Evolutionary conservation across 2,888 invertebrate species (phyloP).

Genomic region (Catotricha subobsoleta): DNA sequence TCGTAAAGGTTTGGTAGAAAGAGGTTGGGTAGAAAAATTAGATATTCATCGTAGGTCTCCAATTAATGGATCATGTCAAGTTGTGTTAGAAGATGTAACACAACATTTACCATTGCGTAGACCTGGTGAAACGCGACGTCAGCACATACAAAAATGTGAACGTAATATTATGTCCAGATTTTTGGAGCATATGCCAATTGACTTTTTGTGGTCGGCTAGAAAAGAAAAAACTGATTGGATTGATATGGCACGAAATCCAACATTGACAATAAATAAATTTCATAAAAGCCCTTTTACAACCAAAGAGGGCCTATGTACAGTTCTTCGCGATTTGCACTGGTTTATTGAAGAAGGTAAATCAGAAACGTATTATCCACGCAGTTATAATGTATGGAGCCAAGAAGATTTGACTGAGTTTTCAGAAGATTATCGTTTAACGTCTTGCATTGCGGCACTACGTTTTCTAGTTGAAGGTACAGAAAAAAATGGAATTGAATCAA

Average conservation of each 20-base stretch:
- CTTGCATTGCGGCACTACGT: slow-evolving; percentile 68
- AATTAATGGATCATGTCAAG: slow-evolving; percentile 16
- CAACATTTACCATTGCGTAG: slow-evolving; percentile 24
- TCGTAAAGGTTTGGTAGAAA: slow-evolving; percentile 44
- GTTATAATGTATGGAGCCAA: slow-evolving; percentile 64
- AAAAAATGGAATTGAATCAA: slow-evolving; percentile 34
- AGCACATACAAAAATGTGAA: slow-evolving; percentile 45
- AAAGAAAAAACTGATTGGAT: slow-evolving; percentile 44
- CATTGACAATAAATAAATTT: slow-evolving; percentile 62
- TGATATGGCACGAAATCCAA: slow-evolving; percentile 31
- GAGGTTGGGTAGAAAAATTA: slow-evolving; percentile 45
- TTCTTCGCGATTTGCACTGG: slow-evolving; percentile 70
- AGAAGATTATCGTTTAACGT: slow-evolving; percentile 78
- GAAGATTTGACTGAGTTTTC: slow-evolving; percentile 69
- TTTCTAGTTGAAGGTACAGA: slow-evolving; percentile 47
- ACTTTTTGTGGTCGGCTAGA: slow-evolving; percentile 80
- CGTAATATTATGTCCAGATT: slow-evolving; percentile 54
- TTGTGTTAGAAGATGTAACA: slow-evolving; percentile 30
- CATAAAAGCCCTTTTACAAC: slow-evolving; percentile 78
- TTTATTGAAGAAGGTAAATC: slow-evolving; percentile 66
- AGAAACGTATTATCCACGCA: slow-evolving; percentile 66
- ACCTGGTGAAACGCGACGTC: slow-evolving; percentile 30
- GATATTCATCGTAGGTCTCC: slow-evolving; percentile 22
- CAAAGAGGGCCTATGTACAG: slow-evolving; percentile 70
- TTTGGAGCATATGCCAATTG: slow-evolving; percentile 59